Evolutionary conservation across 2,888 invertebrate species (phyloP), one percentile per base, ranked within the genome.

Genomic region (Plagiodera versicolora): DNA sequence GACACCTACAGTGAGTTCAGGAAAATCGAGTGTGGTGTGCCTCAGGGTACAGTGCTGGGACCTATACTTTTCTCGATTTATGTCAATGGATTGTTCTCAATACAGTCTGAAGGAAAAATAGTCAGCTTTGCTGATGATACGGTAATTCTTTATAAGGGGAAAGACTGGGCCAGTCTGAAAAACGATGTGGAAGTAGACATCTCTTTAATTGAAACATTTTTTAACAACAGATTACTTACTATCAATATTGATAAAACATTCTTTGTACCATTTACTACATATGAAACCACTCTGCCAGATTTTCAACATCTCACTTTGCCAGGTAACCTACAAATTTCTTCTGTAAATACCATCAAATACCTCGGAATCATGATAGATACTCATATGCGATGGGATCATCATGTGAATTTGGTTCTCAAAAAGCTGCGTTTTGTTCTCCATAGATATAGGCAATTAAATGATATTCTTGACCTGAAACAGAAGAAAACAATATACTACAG

Each of bases 21-120:
- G 20, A 16, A 35, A 32, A 51, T 51, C 16, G 35, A 53, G 35
- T 18, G 39, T 19, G 35, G 52, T 11, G 52, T 53, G 19, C 18
- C 20, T 14, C 52, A 39, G 20, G 52, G 52, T 35, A 53, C 18
- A 39, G 19, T 53, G 8, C 11, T 39, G 44, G 19, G 39, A 6
- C 44, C 44, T 20, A 14, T 53, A 20, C 39, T 53, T n/a, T 39
- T 45, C 45, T 45, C 45, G 9, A 16, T 45, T 17, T n/a, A 16
- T 45, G n/a, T 45, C 45, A 45, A 45, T 45, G 9, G 17, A 16
- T 17, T 17, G 45, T 45, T n/a, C n/a, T n/a, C n/a, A n/a, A n/a
- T n/a, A n/a, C n/a, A n/a, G n/a, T n/a, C n/a, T n/a, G 10, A 45
- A 11, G 45, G 45, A 16, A 45, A 45, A 10, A 45, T 39, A 39